These are phyloP conservation scores for Xiphorhynchus erythropygius DNA, from an alignment of 2,797 vertebrate genomes.

Conservation along the genomic window DNA sequence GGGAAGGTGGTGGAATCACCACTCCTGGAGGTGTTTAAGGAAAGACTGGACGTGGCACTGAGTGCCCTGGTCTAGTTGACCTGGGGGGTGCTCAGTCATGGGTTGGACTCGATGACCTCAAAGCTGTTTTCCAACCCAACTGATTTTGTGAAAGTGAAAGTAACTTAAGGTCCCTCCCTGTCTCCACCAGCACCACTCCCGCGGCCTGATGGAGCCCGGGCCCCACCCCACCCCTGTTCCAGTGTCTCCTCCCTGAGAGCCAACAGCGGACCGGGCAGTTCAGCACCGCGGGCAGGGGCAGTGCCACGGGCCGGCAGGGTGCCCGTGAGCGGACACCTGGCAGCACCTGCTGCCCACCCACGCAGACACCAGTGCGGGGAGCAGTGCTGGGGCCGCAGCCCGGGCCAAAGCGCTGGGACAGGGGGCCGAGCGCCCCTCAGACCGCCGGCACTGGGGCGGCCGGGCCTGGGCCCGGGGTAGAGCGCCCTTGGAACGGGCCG, in stretches of 20 bases:
- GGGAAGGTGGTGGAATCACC: neutral
- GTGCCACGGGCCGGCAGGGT: rapidly evolving
- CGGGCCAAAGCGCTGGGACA: no score
- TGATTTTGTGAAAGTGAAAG: neutral
- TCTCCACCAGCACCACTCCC: neutral
- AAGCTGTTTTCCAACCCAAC: neutral
- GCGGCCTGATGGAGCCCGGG: rapidly evolving
- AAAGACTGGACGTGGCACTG: neutral
- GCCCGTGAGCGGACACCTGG: rapidly evolving
- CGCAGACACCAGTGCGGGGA: no score
- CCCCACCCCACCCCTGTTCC: rapidly evolving
- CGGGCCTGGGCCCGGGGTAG: no score
- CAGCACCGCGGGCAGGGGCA: neutral
- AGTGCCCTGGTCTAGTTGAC: rapidly evolving
- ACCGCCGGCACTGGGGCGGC: no score
- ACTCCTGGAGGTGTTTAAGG: neutral
- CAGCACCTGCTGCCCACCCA: rapidly evolving
- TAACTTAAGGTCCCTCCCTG: rapidly evolving
- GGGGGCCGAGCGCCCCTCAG: no score
- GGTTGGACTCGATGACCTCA: no score
- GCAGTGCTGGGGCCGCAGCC: rapidly evolving
- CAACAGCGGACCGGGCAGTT: rapidly evolving
- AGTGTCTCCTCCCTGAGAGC: rapidly evolving
- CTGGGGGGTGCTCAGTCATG: rapidly evolving
- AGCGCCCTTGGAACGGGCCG: no score